Conservation (phyloP, 2,888 invertebrate genomes). For the Tethea ocularis region DNA sequence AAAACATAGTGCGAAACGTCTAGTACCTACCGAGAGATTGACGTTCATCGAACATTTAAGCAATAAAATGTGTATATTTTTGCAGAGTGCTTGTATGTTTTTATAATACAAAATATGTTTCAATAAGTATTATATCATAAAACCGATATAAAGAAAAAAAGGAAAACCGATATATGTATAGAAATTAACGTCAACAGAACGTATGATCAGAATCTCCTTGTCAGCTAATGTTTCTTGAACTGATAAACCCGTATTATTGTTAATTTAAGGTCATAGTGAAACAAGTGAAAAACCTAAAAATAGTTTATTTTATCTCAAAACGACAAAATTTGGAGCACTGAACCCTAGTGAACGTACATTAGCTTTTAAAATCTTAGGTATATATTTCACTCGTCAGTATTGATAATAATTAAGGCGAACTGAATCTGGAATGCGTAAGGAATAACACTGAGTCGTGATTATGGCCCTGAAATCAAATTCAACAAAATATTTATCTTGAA, state of each 20-base stretch:
- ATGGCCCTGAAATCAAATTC: slow-evolving; percentile 18
- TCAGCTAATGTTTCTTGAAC: neutral
- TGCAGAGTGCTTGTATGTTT: slow-evolving; percentile 15
- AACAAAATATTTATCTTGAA: slow-evolving; percentile 45
- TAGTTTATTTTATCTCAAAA: neutral
- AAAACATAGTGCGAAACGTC: slow-evolving; percentile 12
- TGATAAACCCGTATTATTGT: neutral
- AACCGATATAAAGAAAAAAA: slow-evolving; percentile 6
- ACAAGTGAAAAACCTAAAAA: neutral
- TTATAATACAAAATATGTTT: slow-evolving; percentile 12
- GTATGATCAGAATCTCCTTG: neutral
- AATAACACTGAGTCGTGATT: slow-evolving; percentile 25
- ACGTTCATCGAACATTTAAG: slow-evolving; percentile 14
- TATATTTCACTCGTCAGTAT: neutral
- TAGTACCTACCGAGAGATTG: slow-evolving; percentile 10
- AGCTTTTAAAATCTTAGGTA: neutral
- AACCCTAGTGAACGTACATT: neutral
- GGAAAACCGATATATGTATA: neutral
- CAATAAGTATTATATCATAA: slow-evolving; percentile 10
- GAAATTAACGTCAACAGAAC: neutral
- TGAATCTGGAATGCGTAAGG: slow-evolving; percentile 19
- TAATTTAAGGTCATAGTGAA: neutral
- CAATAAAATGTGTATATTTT: slow-evolving; percentile 20
- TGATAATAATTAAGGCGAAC: neutral
- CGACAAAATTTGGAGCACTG: neutral